Conservation (phyloP, 2,797 vertebrate genomes). For the Simalia tracyae region DNA sequence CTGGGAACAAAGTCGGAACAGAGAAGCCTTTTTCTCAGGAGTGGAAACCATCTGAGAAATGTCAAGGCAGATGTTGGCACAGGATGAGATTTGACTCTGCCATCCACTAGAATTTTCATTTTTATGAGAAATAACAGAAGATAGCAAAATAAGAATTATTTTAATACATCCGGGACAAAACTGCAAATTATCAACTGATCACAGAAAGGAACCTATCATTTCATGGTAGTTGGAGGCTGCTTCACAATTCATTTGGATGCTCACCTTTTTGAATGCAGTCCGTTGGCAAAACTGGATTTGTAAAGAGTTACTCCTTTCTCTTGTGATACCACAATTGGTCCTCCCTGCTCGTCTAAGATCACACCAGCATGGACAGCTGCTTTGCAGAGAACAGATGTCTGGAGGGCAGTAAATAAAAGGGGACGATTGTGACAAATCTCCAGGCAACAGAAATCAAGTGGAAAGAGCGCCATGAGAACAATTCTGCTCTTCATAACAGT, state of each 20-base stretch:
- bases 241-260: conserved; percentile 16
- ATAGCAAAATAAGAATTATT: background rate
- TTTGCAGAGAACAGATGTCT: conserved; percentile 89
- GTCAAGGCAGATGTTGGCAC: background rate
- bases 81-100: background rate
- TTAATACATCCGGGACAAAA: background rate
- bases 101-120: background rate
- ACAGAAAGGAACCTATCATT: background rate
- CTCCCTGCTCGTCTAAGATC: conserved; percentile 77
- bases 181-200: background rate
- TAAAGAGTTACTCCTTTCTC: conserved; percentile 82
- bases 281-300: conserved; percentile 83
- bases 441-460: background rate
- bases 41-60: background rate
- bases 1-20: no score
- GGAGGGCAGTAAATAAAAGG: background rate
- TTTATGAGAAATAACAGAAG: background rate
- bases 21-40: background rate
- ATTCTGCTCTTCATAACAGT: background rate
- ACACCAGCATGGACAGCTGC: conserved; percentile 83
- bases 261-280: conserved; percentile 82
- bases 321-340: conserved; percentile 74
- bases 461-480: background rate
- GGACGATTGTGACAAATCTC: background rate
- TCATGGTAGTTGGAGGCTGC: background rate